Percentiles rank a stretch among this genome's conserved stretches.
Conservation (phyloP, 2,888 invertebrate species). For the Cinara cedri region DNA sequence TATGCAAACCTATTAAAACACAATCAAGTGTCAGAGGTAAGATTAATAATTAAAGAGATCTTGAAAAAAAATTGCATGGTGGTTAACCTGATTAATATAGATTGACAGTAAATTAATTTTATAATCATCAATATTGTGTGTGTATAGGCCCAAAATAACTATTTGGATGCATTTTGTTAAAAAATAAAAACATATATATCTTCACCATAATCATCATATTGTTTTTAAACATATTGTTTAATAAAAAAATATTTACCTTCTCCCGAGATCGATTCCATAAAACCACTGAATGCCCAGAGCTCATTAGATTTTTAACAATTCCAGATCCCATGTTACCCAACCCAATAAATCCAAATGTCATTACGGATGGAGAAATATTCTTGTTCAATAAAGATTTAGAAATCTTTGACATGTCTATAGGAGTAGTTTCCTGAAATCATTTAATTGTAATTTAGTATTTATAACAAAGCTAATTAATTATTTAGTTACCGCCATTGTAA, state of each 20-base stretch:
- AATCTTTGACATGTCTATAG: slow-evolving; percentile 77
- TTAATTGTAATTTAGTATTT: slow-evolving; percentile 56
- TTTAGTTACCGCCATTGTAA: slow-evolving; percentile 24
- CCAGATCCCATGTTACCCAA: slow-evolving; percentile 95
- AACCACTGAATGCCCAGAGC: slow-evolving; percentile 90
- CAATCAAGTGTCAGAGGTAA: too few species aligned
- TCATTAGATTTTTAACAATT: slow-evolving; percentile 91
- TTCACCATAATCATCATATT: not conserved
- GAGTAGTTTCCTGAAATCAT: slow-evolving; percentile 72
- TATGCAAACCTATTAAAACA: too few species aligned
- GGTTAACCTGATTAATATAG: too few species aligned
- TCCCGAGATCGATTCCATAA: slow-evolving; percentile 92
- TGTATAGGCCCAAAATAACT: too few species aligned
- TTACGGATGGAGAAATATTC: slow-evolving; percentile 82
- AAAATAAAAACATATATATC: not conserved
- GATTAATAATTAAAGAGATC: too few species aligned
- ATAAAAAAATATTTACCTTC: slow-evolving; percentile 70
- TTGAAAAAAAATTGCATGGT: too few species aligned
- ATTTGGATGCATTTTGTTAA: too few species aligned
- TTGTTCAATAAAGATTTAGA: slow-evolving; percentile 81
- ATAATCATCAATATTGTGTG: not conserved
- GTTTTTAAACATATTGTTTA: not conserved
- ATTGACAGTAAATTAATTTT: too few species aligned
- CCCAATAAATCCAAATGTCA: slow-evolving; percentile 93
- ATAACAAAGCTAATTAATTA: not conserved